Percentiles rank a stretch among this genome's conserved stretches.
These are phyloP conservation scores for Trachymyrmex cornetzi DNA, from an alignment of 1,140 invertebrate genomes.

Conservation along the genomic window DNA sequence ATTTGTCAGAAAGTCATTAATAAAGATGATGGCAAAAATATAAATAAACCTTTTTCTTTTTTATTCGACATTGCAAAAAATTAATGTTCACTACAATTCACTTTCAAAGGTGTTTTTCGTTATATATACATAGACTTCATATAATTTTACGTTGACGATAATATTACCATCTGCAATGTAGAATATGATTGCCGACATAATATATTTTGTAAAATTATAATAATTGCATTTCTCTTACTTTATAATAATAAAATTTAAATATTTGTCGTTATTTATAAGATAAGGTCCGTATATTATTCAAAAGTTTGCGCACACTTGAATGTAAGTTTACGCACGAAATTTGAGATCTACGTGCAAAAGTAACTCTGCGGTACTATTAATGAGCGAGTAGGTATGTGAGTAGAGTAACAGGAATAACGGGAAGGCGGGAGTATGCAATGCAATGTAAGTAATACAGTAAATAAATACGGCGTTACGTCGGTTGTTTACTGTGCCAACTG, in stretches of 20 bases:
- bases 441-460: slow-evolving; percentile 64
- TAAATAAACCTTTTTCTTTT: neutral
- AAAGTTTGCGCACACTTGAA: neutral
- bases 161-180: neutral
- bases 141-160: neutral
- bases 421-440: slow-evolving; percentile 29
- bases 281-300: neutral
- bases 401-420: slow-evolving; percentile 22
- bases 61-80: neutral
- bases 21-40: neutral
- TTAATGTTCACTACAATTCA: neutral
- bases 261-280: neutral
- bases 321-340: slow-evolving; percentile 28
- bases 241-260: neutral
- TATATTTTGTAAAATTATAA: neutral
- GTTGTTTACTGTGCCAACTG: slow-evolving; percentile 40
- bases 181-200: neutral
- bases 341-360: slow-evolving; percentile 35
- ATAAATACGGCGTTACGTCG: slow-evolving; percentile 61
- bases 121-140: neutral
- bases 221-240: neutral
- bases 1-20: neutral
- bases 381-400: slow-evolving; percentile 22
- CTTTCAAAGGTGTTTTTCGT: neutral
- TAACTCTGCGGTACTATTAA: slow-evolving; percentile 47